Evolutionary conservation across 1,140 invertebrate species (phyloP).

Genomic region (Solen grandis): DNA sequence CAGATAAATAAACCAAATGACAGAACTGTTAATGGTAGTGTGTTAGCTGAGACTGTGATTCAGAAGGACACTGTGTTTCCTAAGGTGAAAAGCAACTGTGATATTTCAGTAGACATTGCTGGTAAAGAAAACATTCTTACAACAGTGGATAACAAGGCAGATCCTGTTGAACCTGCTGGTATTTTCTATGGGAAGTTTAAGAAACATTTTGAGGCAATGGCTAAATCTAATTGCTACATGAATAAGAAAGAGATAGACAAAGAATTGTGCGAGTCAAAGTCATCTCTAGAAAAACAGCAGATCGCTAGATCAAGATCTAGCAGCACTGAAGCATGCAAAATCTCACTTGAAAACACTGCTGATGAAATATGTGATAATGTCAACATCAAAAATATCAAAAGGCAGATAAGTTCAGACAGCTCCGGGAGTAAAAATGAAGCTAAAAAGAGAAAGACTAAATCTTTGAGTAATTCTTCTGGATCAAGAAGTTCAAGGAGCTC

Average conservation of each 20-base stretch:
- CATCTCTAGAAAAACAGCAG: not conserved
- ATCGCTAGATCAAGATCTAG: not conserved
- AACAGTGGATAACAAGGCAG: not conserved
- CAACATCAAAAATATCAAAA: not conserved
- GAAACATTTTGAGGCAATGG: slow-evolving; percentile 16
- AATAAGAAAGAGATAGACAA: not conserved
- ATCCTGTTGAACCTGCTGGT: not conserved
- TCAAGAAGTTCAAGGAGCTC: slow-evolving; percentile 42
- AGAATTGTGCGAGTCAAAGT: not conserved
- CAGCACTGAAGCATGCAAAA: not conserved
- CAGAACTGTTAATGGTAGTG: not conserved
- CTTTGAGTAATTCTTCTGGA: slow-evolving; percentile 9
- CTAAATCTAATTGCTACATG: not conserved
- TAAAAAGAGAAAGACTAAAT: slow-evolving; percentile 47
- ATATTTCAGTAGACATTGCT: too few relatives aligned
- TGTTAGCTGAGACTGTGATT: not conserved
- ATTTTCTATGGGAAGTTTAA: slow-evolving; percentile 12
- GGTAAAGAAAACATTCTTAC: not conserved
- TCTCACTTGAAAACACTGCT: not conserved
- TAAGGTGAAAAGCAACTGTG: too few relatives aligned
- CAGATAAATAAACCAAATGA: not conserved
- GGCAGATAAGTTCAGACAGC: not conserved
- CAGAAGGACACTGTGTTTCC: not conserved
- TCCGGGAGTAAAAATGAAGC: not conserved
- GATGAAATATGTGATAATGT: not conserved